phyloP scores from a whole-genome alignment of 2,113 vertebrate species.

The Phalacrocorax aristotelis region DNA sequence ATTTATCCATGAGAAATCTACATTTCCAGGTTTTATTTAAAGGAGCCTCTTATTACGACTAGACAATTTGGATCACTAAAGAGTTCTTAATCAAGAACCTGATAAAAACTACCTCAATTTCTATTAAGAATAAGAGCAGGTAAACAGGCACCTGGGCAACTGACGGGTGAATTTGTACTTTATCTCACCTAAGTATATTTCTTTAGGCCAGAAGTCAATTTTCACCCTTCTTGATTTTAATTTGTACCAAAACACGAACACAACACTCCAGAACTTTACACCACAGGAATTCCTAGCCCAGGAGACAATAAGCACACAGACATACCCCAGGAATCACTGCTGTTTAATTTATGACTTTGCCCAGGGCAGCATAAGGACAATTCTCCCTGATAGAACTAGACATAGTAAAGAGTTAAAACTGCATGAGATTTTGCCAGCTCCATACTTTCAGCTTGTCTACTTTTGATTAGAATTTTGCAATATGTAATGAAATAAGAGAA shows the following conservation, averaged over 20 bases:
- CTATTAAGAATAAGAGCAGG: neutral
- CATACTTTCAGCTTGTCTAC: neutral
- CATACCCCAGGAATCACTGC: neutral
- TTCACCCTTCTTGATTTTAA: neutral
- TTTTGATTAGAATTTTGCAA: neutral
- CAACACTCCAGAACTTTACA: neutral
- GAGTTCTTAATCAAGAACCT: neutral
- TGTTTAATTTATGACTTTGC: neutral
- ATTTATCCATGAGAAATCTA: neutral
- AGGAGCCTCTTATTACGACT: neutral
- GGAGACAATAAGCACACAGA: neutral
- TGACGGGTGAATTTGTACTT: neutral
- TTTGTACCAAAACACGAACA: neutral
- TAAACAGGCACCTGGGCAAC: neutral
- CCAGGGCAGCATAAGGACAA: neutral
- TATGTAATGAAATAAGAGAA: neutral
- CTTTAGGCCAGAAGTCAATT: neutral
- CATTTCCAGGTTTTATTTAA: neutral
- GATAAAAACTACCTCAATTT: neutral
- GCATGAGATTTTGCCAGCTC: neutral
- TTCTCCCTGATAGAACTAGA: neutral
- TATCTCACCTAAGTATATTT: neutral
- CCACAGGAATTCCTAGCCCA: neutral
- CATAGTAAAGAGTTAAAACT: constrained; percentile 12
- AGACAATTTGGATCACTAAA: neutral